Base-by-base conservation (phyloP, 2,113 vertebrate genomes). In the Nannospalax galili region DNA sequence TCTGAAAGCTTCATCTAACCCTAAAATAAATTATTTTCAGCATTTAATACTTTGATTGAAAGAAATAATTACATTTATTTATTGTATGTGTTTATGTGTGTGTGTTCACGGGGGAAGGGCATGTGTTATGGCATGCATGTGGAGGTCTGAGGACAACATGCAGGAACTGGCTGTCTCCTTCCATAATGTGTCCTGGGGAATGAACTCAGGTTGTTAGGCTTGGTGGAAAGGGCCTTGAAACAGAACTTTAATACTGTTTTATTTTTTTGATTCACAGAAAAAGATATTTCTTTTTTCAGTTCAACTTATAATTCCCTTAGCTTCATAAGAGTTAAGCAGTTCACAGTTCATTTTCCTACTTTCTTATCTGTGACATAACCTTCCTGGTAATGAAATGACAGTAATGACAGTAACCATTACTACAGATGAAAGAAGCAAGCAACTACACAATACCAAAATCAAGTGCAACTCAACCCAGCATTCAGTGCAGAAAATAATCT, bases 331-430 rank as follows among this genome's bases (percentile, higher is more conserved):
- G 11, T 56, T 32, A 84, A 94, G n/a, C 45, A 89, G 93, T 60
- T 91, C 42, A 88, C 26, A 79, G 42, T 52, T 93, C 85, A 67
- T 35, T 91, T 77, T 93, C 40, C n/a, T 91, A 74, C 17, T 90
- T 95, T 75, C 62, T 84, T 22, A 91, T 86, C 62, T 93, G 72
- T 94, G 72, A 88, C 88, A 78, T 56, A 78, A 94, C 7, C 70
- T 92, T 86, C 28, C 78, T 89, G 7, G 85, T 82, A 95, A 79
- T 77, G 52, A 84, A 95, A 92, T n/a, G n/a, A n/a, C n/a, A n/a
- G n/a, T n/a, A 78, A 72, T 40, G 62, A 56, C 17, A 48, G 40
- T 72, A 85, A 95, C 40, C n/a, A 75, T 87, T 73, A 79, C 12
- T 69, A 95, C 1, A 80, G 56, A 84, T 69, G 35, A 88, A 90